phyloP scores from a whole-genome alignment of 2,797 vertebrate species.

The Pipistrellus kuhlii region DNA sequence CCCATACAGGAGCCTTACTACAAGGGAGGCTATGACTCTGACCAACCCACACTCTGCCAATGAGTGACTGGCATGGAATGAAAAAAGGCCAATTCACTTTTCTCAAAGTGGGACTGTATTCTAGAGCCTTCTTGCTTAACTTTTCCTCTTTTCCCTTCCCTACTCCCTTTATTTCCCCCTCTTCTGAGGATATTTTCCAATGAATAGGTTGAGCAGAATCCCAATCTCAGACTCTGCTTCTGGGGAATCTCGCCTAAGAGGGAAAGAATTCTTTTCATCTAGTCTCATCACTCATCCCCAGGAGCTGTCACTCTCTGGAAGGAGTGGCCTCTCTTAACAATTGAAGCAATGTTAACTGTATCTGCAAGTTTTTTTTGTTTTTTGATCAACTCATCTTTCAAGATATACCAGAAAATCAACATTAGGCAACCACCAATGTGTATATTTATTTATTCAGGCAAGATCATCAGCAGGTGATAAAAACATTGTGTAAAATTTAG shows the following conservation, averaged over 20 bases:
- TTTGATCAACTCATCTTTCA: neutral
- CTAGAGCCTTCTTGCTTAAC: neutral
- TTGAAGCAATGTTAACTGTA: neutral
- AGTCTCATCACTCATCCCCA: neutral
- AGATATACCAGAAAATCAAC: neutral
- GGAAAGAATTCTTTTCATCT: slow-evolving; percentile 23
- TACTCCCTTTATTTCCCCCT: neutral
- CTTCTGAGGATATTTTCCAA: neutral
- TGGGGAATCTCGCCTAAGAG: neutral
- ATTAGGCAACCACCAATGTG: neutral
- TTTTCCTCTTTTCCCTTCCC: neutral
- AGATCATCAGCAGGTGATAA: neutral
- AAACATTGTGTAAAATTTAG: neutral
- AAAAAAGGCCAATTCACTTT: neutral
- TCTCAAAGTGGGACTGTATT: neutral
- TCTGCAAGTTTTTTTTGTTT: slow-evolving; percentile 23
- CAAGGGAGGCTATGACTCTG: neutral
- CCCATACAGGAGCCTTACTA: neutral
- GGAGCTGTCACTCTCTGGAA: neutral
- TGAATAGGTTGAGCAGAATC: neutral
- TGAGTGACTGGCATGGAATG: neutral
- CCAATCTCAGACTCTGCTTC: neutral
- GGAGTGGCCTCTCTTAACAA: neutral
- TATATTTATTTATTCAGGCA: slow-evolving; percentile 41
- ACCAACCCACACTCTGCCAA: neutral